Evolutionary conservation across 2,113 vertebrate genomes (phyloP).

Genomic region (Rhynchomys soricoides): DNA sequence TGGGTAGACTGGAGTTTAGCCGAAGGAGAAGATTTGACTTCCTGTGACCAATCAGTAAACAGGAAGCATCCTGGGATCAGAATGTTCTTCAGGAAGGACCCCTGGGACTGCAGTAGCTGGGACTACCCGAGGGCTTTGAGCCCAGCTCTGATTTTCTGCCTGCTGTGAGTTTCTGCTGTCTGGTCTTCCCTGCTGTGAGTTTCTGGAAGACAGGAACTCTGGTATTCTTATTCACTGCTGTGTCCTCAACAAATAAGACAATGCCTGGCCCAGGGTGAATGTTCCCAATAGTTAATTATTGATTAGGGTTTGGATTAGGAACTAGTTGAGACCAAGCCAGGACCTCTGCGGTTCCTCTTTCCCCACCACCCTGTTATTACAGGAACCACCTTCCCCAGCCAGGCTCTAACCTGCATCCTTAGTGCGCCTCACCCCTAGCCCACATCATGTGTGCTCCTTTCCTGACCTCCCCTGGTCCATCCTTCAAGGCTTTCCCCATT

Average conservation of each 20-base stretch:
- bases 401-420: not conserved
- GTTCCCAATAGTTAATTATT: not conserved
- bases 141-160: too few species aligned
- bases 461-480: not conserved
- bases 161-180: not conserved
- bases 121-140: not conserved
- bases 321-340: not conserved
- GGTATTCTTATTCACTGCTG: not conserved
- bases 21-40: not conserved
- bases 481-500: not conserved
- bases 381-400: not conserved
- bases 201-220: not conserved
- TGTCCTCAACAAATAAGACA: not conserved
- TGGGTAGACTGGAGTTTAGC: not conserved
- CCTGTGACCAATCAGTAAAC: not conserved
- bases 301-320: not conserved
- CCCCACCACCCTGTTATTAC: not conserved
- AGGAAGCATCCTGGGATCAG: not conserved
- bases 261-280: not conserved
- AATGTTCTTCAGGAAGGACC: not conserved
- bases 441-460: fast-evolving
- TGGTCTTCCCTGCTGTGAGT: not conserved
- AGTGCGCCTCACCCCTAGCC: not conserved
- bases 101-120: not conserved
- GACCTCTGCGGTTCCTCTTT: not conserved